phyloP scores from a whole-genome alignment of 92 coral and sea anemone genomes.

The Actinernus sp. region DNA sequence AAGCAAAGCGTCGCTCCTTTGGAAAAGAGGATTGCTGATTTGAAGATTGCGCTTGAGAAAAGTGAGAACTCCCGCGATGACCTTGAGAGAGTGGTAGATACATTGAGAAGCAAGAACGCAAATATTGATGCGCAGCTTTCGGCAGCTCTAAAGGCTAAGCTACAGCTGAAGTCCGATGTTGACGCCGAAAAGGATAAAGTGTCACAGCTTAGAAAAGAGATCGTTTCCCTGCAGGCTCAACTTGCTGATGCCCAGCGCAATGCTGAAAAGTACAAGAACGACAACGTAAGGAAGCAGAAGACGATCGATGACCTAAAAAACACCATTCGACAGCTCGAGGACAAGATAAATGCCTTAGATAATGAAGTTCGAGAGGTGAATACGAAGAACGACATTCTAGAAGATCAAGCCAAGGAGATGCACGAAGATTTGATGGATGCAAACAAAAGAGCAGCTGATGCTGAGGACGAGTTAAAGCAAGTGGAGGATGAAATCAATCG shows the following conservation, averaged over 20 bases:
- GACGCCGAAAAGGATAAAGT: constrained; percentile 91
- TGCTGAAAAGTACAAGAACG: constrained; percentile 83
- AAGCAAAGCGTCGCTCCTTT: constrained; percentile 79
- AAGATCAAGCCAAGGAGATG: constrained; percentile 94
- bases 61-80: constrained; percentile 93
- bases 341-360: constrained; percentile 82
- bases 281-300: constrained; percentile 87
- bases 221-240: constrained; percentile 74
- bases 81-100: constrained; percentile 80
- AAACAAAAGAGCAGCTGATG: constrained; percentile 80
- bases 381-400: constrained; percentile 91
- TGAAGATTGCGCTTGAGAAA: constrained; percentile 82
- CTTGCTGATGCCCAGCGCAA: constrained; percentile 86
- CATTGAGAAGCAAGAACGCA: constrained; percentile 78
- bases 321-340: constrained; percentile 86
- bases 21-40: constrained; percentile 87
- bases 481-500: constrained; percentile 79
- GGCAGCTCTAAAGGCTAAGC: constrained; percentile 83
- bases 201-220: constrained; percentile 86
- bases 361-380: constrained; percentile 89
- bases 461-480: constrained; percentile 82
- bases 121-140: constrained; percentile 86
- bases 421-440: constrained; percentile 90
- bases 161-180: constrained; percentile 82
- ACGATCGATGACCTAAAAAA: constrained; percentile 92